Conservation (phyloP, 1,140 invertebrate species). For the Drosophila jambulina region DNA sequence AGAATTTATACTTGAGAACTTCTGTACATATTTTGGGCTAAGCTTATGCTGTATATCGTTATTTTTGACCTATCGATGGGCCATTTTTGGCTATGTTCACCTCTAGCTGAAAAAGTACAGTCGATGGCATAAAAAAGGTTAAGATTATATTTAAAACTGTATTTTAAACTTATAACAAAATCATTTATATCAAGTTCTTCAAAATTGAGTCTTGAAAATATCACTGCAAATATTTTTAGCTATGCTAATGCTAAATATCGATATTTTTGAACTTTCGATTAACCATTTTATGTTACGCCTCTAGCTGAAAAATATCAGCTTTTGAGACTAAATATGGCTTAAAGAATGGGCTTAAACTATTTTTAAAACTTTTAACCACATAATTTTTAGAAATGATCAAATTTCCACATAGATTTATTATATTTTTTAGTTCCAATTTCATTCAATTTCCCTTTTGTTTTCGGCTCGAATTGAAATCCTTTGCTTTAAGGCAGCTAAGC, state of each 20-base stretch:
- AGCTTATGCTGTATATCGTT: too few species aligned
- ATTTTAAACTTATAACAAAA: too few species aligned
- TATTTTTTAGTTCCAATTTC: not conserved
- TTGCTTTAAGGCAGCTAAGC: constrained; percentile 20
- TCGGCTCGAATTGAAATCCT: not conserved
- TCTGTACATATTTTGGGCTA: too few species aligned
- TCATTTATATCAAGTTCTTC: too few species aligned
- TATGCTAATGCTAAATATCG: not conserved
- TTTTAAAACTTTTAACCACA: not conserved
- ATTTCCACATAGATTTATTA: not conserved
- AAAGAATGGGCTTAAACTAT: not conserved
- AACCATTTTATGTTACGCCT: not conserved
- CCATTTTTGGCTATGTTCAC: too few species aligned
- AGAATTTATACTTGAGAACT: too few species aligned
- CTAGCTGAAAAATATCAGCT: not conserved
- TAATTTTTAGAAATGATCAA: too few species aligned
- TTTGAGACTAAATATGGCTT: not conserved
- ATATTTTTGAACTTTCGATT: not conserved
- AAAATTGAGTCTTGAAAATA: not conserved
- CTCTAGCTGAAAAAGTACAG: too few species aligned
- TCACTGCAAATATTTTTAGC: too few species aligned
- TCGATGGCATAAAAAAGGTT: too few species aligned
- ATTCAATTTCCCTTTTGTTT: not conserved
- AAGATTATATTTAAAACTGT: too few species aligned
- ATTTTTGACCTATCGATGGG: too few species aligned